phyloP scores from a whole-genome alignment of 30 jellyfish, hydroid and myxozoan genomes.

The Hydractinia symbiolongicarpus region DNA sequence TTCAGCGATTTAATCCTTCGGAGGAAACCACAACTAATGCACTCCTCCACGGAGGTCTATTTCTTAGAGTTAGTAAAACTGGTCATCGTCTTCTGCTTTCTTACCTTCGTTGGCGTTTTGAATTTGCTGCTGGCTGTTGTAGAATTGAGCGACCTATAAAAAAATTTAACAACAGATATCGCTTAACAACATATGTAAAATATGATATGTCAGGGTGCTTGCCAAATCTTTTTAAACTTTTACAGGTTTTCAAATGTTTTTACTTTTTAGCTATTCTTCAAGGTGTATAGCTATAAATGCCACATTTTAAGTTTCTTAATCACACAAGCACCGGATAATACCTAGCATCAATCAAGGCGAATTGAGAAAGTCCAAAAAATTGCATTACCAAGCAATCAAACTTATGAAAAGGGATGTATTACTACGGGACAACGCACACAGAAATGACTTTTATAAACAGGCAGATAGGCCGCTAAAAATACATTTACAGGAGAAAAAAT shows the following conservation, averaged over 20 bases:
- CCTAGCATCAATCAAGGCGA: not conserved
- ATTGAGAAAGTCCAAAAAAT: not conserved
- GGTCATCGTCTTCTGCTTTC: conserved; percentile 12
- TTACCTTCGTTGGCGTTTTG: conserved; percentile 41
- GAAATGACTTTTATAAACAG: not conserved
- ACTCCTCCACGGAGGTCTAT: not conserved
- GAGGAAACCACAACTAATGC: too few species aligned
- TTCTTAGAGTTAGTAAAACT: not conserved
- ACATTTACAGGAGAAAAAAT: not conserved
- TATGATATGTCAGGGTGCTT: too few species aligned
- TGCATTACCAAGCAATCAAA: not conserved
- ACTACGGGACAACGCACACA: not conserved
- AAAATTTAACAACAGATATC: not conserved
- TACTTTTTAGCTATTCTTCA: too few species aligned
- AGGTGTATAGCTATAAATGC: too few species aligned
- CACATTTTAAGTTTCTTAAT: too few species aligned
- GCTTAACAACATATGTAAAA: too few species aligned
- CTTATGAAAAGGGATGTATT: not conserved
- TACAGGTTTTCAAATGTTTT: too few species aligned
- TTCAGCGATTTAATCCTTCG: too few species aligned
- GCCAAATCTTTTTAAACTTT: too few species aligned
- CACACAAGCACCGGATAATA: too few species aligned
- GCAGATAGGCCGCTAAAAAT: not conserved
- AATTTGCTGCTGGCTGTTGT: conserved; percentile 73
- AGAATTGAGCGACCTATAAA: conserved; percentile 81